Evolutionary conservation across 2,113 vertebrate genomes (phyloP), one percentile per base, ranked within the genome.

Genomic region (Hypocryptadius cinnamomeus): DNA sequence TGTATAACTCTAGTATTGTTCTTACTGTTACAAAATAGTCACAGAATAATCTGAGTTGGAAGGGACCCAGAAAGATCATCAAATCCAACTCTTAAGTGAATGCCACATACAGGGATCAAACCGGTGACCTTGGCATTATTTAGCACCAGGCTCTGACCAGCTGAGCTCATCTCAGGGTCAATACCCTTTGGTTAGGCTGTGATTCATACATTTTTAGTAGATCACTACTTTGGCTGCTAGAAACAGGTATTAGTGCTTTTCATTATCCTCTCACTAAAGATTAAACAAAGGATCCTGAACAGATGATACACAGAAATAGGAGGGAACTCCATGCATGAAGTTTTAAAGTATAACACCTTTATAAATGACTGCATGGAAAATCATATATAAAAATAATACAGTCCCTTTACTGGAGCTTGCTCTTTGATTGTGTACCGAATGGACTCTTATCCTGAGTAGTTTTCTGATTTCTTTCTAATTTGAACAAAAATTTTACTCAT

Each of bases 111-210:
- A 48, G 25, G 25, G 25, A 59, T 66, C 37, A 66, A 76, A 59
- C 16, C 13, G 0, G 0, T 0, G 2, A 66, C 44, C 8, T 25
- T 21, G 71, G 35, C 31, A 40, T 35, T 66, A 50, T 42, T 66
- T 42, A 66, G 51, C 60, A 42, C 35, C 17, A 21, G 5, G 13
- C 44, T 76, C 51, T 25, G 71, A 66, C 42, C 35, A 66, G 2
- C 11, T 21, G 44, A 50, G 31, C 44, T 76, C 35, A 66, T 50
- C 31, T 57, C 51, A 59, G 35, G 48, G 13, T 57, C 44, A 66
- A 21, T 25, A 74, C 12, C 16, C 10, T 71, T 70, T 47, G 51
- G 25, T 54, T 60, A 66, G 47, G 13, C 25, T 64, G 66, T 42
- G 39, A 66, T 64, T 51, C 3, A 20, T 25, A 39, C 2, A 11